These are phyloP conservation scores for Manacus vitellinus DNA, from an alignment of 2,113 vertebrate species.

Conservation along the genomic window DNA sequence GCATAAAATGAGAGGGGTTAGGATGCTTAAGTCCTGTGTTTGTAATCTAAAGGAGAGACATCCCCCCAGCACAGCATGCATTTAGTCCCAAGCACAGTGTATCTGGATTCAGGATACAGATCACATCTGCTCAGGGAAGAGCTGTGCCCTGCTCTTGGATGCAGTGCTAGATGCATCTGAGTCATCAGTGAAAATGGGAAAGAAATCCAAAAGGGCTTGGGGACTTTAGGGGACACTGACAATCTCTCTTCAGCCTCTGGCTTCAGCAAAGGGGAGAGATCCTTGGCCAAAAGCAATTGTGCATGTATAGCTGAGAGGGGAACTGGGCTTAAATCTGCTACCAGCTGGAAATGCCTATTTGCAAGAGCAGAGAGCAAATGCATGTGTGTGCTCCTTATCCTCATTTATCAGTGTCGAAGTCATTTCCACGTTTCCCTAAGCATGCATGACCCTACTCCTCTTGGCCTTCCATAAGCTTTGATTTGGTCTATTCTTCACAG, in stretches of 20 bases:
- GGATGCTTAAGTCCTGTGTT: not conserved
- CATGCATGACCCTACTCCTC: not conserved
- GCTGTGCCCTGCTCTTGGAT: accelerated
- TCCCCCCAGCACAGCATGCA: accelerated
- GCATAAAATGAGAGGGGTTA: not conserved
- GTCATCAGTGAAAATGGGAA: not conserved
- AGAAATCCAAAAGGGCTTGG: not conserved
- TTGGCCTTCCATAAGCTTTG: accelerated
- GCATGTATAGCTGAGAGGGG: not conserved
- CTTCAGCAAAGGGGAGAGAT: not conserved
- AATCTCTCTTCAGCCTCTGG: not conserved
- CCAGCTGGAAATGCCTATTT: not conserved
- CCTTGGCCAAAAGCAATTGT: not conserved
- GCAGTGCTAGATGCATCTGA: not conserved
- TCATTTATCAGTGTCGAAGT: not conserved
- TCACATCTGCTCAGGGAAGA: not conserved
- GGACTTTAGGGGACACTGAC: not conserved
- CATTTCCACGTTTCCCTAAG: not conserved
- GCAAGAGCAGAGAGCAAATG: not conserved
- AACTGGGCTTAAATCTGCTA: not conserved
- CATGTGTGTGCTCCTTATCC: not conserved
- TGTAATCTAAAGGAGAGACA: not conserved
- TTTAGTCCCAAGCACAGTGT: accelerated
- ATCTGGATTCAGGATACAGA: not conserved
- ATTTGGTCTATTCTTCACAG: not conserved